phyloP scores from a whole-genome alignment of 2,113 vertebrate species.

The Hydropotes inermis region DNA sequence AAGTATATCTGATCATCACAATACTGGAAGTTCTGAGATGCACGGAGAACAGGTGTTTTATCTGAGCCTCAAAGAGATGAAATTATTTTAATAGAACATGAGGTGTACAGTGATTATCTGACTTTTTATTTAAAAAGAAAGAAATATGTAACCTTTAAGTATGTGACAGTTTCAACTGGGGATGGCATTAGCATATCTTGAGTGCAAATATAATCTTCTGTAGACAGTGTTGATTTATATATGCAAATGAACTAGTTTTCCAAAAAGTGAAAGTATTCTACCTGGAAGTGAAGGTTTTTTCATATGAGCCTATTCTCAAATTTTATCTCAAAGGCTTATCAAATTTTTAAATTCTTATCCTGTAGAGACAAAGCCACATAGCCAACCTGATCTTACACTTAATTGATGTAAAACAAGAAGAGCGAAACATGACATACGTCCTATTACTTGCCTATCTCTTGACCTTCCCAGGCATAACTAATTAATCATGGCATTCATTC shows the following conservation, averaged over 20 bases:
- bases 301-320: neutral
- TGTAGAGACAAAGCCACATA: slow-evolving; percentile 21
- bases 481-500: neutral
- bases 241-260: slow-evolving; percentile 25
- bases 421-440: neutral
- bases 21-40: neutral
- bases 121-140: slow-evolving; percentile 52
- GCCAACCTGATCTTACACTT: neutral
- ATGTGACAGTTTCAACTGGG: neutral
- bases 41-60: neutral
- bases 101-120: slow-evolving; percentile 18
- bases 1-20: neutral
- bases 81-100: slow-evolving; percentile 1
- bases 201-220: slow-evolving; percentile 2
- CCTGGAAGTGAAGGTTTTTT: slow-evolving; percentile 28
- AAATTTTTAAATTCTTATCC: neutral
- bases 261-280: slow-evolving; percentile 19
- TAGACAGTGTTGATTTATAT: slow-evolving; percentile 8
- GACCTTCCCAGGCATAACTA: neutral
- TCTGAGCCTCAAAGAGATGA: slow-evolving; percentile 14
- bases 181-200: neutral
- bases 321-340: slow-evolving; percentile 27
- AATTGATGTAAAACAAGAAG: neutral
- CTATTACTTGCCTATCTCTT: neutral
- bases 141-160: neutral